Percentiles rank a stretch among this genome's conserved stretches.
These are phyloP conservation scores for Glareola pratincola DNA, from an alignment of 2,113 vertebrate genomes.

Conservation along the genomic window DNA sequence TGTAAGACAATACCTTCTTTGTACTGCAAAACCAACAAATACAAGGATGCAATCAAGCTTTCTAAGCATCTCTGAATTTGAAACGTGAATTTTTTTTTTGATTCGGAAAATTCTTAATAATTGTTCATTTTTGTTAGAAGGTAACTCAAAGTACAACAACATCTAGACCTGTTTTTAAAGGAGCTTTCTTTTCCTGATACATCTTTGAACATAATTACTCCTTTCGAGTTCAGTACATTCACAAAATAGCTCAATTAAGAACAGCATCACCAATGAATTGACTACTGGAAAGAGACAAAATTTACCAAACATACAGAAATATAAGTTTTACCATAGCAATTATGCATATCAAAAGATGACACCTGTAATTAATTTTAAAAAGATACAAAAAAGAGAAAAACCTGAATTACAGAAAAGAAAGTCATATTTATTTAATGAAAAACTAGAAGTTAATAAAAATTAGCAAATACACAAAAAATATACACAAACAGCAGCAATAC, in stretches of 20 bases:
- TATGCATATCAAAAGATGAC: slow-evolving; percentile 74
- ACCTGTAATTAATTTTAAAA: slow-evolving; percentile 69
- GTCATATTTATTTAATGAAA: slow-evolving; percentile 98
- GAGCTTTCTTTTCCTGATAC: slow-evolving; percentile 47
- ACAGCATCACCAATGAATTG: slow-evolving; percentile 69
- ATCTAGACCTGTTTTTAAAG: slow-evolving; percentile 54
- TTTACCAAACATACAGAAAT: slow-evolving; percentile 66
- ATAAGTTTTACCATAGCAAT: slow-evolving; percentile 70
- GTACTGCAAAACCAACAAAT: slow-evolving; percentile 73
- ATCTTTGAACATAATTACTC: slow-evolving; percentile 33
- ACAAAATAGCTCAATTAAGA: slow-evolving; percentile 71
- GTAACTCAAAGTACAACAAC: slow-evolving; percentile 52
- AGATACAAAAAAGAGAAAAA: slow-evolving; percentile 74
- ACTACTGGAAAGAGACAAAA: slow-evolving; percentile 70
- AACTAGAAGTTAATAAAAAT: slow-evolving; percentile 94
- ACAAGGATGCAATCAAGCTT: slow-evolving; percentile 68
- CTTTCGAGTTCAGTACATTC: slow-evolving; percentile 53
- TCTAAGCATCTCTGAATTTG: slow-evolving; percentile 65
- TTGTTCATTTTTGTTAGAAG: slow-evolving; percentile 36
- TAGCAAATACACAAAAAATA: slow-evolving; percentile 83
- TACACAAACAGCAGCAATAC: slow-evolving; percentile 87
- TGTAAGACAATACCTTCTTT: slow-evolving; percentile 67
- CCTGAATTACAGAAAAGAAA: slow-evolving; percentile 94
- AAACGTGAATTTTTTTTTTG: slow-evolving; percentile 28
- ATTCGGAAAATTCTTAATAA: slow-evolving; percentile 36